Base-by-base conservation (phyloP, 2,888 invertebrate genomes). In the Tipula vernalis region DNA sequence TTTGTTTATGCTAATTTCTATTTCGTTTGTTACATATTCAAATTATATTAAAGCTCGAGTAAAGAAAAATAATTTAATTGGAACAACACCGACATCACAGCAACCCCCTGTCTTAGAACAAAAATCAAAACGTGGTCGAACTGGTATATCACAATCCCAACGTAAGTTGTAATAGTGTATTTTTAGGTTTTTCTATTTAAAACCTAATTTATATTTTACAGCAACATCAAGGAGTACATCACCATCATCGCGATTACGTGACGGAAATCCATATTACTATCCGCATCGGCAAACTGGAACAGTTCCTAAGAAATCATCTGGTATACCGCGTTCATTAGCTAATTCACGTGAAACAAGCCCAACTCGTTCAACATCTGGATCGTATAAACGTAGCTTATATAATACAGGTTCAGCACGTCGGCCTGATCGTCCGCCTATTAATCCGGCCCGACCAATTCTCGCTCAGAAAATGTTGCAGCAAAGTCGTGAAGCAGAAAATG, bases 141-240 rank as follows among this genome's bases (percentile, higher is more conserved):
- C 96, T 2, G 96, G 97, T 15, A 95, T 97, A 12, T 98, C 98
- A 2, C 97, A 97, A 90, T 98, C 98, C 83, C 98, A 98, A 93
- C 98, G 97, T 98, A 92, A 95, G 96, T 93, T 85, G 71, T 85
- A n/a, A 3, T 36, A 10, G 44, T 44, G 12, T 1, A 44, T 10
- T 86, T 39, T 86, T 39, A 39, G 39, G 39, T 6, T 86, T 13
- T 13, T 71, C 71, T 6, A 36, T 51, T 36, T 57, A 10, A 83
- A 83, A 51, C 42, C 85, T 86, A 87, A 87, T 39, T 6, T 39
- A 6, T 41, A 86, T 87, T 88, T 88, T 88, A 41, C 92, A 98
- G 98, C 99, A 6, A 96, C 97, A 86, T 98, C 98, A 89, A 94
- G 99, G 71, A 98, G 98, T 4, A 97, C 97, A 86, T 98, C 98